A percentile compares a stretch with the other conserved stretches of the same genome.
These are phyloP conservation scores for Pygathrix nemaeus DNA, from an alignment of 2,113 vertebrate genomes.

Conservation along the genomic window DNA sequence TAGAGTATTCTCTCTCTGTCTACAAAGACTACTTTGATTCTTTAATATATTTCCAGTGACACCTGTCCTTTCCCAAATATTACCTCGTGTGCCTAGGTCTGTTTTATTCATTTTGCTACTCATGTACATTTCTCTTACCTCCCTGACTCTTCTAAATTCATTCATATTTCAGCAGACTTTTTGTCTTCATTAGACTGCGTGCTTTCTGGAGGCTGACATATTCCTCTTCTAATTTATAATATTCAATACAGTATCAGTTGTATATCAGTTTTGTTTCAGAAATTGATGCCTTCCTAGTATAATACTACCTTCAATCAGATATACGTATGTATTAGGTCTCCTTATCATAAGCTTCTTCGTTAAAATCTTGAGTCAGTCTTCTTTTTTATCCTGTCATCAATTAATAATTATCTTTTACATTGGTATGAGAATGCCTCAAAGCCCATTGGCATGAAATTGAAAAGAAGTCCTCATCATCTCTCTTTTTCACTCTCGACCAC, in stretches of 20 bases:
- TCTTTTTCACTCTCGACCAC: neutral
- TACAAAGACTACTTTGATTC: neutral
- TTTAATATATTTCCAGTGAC: neutral
- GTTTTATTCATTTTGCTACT: neutral
- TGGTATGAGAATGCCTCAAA: neutral
- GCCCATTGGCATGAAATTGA: neutral
- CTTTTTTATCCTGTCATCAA: neutral
- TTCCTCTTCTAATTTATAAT: neutral
- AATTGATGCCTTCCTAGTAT: neutral
- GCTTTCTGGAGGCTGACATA: neutral
- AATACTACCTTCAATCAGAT: neutral
- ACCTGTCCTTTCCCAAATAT: too few relatives aligned
- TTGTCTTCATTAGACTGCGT: neutral
- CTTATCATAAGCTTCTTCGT: neutral
- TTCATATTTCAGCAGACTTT: neutral
- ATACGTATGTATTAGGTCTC: too few relatives aligned
- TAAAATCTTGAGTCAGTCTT: neutral
- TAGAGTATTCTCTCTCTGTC: neutral
- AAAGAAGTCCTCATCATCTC: neutral
- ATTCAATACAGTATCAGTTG: neutral
- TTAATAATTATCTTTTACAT: slow-evolving; percentile 1
- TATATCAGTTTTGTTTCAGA: neutral
- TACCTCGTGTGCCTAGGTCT: accelerated
- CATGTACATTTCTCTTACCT: neutral
- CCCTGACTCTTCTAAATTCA: neutral